Percentiles rank a stretch among this genome's conserved stretches.
Conservation (phyloP, 2,113 vertebrate species). For the Campylorhamphus procurvoides region DNA sequence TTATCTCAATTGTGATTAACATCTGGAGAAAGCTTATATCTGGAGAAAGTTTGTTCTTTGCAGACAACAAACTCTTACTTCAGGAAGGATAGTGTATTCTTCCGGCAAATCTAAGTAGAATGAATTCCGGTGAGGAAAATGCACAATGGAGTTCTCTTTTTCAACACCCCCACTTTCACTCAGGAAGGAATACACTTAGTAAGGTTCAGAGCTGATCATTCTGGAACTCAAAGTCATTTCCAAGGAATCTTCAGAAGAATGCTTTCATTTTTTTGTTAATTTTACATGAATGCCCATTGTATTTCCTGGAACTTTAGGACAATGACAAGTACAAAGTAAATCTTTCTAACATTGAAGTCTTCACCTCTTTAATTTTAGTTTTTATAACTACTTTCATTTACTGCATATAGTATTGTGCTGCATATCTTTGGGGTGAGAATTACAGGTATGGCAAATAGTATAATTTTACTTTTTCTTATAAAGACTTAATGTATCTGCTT, state of each 20-base stretch:
- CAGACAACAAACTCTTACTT: not conserved
- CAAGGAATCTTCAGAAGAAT: not conserved
- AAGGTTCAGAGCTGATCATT: not conserved
- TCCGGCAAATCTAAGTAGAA: not conserved
- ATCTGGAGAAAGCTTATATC: not conserved
- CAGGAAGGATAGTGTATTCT: not conserved
- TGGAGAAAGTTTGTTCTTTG: not conserved
- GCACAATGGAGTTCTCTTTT: not conserved
- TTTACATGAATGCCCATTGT: not conserved
- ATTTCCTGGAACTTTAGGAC: not conserved
- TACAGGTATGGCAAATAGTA: constrained; percentile 49
- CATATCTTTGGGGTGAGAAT: not conserved
- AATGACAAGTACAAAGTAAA: not conserved
- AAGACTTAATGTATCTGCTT: constrained; percentile 21
- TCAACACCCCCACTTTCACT: not conserved
- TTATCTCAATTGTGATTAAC: not conserved
- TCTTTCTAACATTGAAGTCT: not conserved
- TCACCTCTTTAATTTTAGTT: not conserved
- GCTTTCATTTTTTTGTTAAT: not conserved
- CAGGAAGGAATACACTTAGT: not conserved
- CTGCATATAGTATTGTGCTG: not conserved
- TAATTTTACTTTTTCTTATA: not conserved
- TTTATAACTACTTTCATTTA: not conserved
- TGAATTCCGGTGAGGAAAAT: not conserved
- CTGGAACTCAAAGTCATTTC: not conserved